A percentile compares a stretch with the other conserved stretches of the same genome.
These are phyloP conservation scores for Trichacis sp. DNA, from an alignment of 2,888 invertebrate species.

Conservation along the genomic window DNA sequence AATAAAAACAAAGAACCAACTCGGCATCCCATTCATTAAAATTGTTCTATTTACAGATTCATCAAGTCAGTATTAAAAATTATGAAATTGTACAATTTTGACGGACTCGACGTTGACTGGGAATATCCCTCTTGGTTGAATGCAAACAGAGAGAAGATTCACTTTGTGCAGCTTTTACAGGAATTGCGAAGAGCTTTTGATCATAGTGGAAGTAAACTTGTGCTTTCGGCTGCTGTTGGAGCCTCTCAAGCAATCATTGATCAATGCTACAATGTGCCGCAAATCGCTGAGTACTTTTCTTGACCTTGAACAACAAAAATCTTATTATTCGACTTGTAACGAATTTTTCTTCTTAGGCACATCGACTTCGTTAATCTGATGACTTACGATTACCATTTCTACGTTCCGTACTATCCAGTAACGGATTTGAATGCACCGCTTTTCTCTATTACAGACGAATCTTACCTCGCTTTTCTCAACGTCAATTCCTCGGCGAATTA, in stretches of 20 bases:
- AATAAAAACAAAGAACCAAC: not conserved
- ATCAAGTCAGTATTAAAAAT: conserved; percentile 71
- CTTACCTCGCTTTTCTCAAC: conserved; percentile 79
- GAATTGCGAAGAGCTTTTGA: conserved; percentile 80
- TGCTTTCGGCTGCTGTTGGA: conserved; percentile 84
- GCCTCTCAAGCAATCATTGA: conserved; percentile 82
- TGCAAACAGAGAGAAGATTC: conserved; percentile 74
- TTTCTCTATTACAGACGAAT: conserved; percentile 74
- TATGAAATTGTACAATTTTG: conserved; percentile 72
- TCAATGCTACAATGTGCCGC: conserved; percentile 81
- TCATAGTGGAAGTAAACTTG: conserved; percentile 71
- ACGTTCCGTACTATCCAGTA: conserved; percentile 80
- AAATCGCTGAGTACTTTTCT: conserved; percentile 82
- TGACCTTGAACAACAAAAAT: too few species aligned
- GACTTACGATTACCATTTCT: conserved; percentile 92
- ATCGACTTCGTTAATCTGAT: conserved; percentile 90
- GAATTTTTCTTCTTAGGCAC: conserved; percentile 71
- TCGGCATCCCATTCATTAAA: too few species aligned
- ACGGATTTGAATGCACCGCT: conserved; percentile 89
- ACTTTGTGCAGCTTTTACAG: conserved; percentile 80
- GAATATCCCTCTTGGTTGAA: conserved; percentile 81
- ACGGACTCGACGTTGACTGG: conserved; percentile 87
- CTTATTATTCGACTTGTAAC: too few species aligned
- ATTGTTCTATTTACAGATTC: conserved; percentile 65
- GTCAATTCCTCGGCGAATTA: conserved; percentile 85